Percentiles rank a stretch among this genome's conserved stretches.
phyloP scores from a whole-genome alignment of 1,140 invertebrate genomes.

The Argopecten irradians region DNA sequence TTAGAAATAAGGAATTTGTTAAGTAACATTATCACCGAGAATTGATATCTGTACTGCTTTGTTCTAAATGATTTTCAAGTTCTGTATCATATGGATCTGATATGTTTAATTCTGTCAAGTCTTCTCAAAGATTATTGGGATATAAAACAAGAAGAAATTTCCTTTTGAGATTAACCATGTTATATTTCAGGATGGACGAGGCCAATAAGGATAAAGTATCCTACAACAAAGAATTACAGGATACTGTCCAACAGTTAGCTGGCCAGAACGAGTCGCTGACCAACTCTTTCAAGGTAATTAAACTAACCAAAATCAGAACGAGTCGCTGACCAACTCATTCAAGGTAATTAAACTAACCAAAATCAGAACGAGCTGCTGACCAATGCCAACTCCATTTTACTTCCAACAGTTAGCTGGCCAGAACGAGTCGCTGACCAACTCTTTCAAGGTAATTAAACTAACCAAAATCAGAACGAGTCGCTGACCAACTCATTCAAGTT shows the following conservation, averaged over 20 bases:
- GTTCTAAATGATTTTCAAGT: no score
- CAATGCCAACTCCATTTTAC: no score
- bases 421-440: constrained; percentile 64
- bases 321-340: constrained; percentile 60
- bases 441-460: constrained; percentile 64
- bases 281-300: constrained; percentile 66
- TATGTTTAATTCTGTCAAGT: no score
- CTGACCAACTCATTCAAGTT: constrained; percentile 68
- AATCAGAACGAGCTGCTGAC: constrained; percentile 67
- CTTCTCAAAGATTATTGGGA: no score
- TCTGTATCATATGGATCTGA: no score
- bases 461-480: constrained; percentile 64
- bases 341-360: constrained; percentile 60
- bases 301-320: constrained; percentile 60
- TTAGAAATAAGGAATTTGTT: no score
- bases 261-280: constrained; percentile 68
- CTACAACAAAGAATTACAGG: constrained; percentile 59
- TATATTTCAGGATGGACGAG: constrained; percentile 67
- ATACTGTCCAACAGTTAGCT: constrained; percentile 69
- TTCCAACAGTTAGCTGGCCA: constrained; percentile 69
- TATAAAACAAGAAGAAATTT: background rate
- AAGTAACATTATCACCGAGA: no score
- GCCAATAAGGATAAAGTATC: constrained; percentile 61
- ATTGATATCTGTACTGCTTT: no score
- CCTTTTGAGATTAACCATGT: background rate